A percentile compares a stretch with the other conserved stretches of the same genome.
Evolutionary conservation across 2,113 vertebrate species (phyloP).

Genomic region (Tonatia bakeri): DNA sequence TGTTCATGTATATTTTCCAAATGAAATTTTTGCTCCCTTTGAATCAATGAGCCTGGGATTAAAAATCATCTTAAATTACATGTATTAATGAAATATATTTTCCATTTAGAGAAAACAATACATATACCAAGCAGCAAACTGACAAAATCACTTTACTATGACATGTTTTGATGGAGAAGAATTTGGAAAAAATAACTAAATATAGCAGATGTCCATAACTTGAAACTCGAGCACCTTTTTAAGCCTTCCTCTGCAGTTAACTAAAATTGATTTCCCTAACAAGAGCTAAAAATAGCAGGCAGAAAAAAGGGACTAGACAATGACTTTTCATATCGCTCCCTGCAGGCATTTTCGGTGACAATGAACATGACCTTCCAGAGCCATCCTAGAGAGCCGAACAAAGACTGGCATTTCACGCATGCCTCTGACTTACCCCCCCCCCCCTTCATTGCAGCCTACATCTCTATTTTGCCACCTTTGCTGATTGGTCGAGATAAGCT

Average conservation of each 20-base stretch:
- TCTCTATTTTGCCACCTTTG: slow-evolving; percentile 74
- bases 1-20: slow-evolving; percentile 44
- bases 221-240: slow-evolving; percentile 75
- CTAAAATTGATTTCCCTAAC: slow-evolving; percentile 81
- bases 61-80: neutral
- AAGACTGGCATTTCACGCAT: slow-evolving; percentile 71
- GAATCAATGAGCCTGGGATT: slow-evolving; percentile 22
- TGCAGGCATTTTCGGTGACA: slow-evolving; percentile 75
- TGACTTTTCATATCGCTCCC: slow-evolving; percentile 78
- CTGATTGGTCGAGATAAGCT: neutral
- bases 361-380: slow-evolving; percentile 77
- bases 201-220: slow-evolving; percentile 68
- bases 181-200: slow-evolving; percentile 75
- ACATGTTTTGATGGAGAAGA: slow-evolving; percentile 32
- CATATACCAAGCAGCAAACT: slow-evolving; percentile 21
- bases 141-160: slow-evolving; percentile 9
- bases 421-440: slow-evolving; percentile 60
- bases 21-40: neutral
- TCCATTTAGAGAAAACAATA: neutral
- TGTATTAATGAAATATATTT: slow-evolving; percentile 33
- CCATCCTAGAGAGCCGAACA: slow-evolving; percentile 72
- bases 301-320: slow-evolving; percentile 64
- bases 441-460: neutral
- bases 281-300: slow-evolving; percentile 80
- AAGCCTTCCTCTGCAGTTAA: slow-evolving; percentile 78